phyloP scores from a whole-genome alignment of 1,140 invertebrate genomes.

The Euura saliciscinereae region DNA sequence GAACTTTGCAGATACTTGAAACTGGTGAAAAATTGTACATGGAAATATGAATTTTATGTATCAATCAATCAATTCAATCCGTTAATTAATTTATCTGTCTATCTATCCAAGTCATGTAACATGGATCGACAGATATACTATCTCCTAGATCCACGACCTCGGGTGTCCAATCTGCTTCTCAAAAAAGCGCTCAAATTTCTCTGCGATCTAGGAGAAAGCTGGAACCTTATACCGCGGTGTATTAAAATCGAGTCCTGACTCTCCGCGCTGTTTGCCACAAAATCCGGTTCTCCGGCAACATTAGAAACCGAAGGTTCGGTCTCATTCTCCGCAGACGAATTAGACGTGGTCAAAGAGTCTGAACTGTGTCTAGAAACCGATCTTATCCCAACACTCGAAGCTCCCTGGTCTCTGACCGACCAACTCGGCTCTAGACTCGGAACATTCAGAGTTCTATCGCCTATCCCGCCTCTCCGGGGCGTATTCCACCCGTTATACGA shows the following conservation, averaged over 20 bases:
- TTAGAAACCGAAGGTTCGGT: constrained; percentile 33
- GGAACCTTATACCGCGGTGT: background rate
- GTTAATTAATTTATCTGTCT: background rate
- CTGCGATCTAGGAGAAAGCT: background rate
- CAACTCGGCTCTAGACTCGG: background rate
- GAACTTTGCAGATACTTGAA: too few relatives aligned
- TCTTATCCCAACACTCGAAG: background rate
- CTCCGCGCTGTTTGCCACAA: background rate
- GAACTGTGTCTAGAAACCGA: background rate
- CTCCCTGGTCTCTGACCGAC: background rate
- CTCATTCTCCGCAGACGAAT: constrained; percentile 39
- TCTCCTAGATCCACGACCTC: background rate
- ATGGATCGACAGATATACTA: background rate
- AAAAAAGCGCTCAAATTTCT: background rate
- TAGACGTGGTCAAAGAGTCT: constrained; percentile 65
- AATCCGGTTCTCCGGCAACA: background rate
- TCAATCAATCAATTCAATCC: background rate
- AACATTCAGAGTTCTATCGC: background rate
- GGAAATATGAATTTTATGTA: background rate
- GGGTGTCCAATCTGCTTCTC: background rate
- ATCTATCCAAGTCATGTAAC: background rate
- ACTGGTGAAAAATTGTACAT: too few relatives aligned
- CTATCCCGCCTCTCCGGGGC: background rate
- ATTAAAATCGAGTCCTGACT: constrained; percentile 4
- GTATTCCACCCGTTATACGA: constrained; percentile 26